These are phyloP conservation scores for Philereme transversata DNA, from an alignment of 2,888 invertebrate genomes.

Conservation along the genomic window DNA sequence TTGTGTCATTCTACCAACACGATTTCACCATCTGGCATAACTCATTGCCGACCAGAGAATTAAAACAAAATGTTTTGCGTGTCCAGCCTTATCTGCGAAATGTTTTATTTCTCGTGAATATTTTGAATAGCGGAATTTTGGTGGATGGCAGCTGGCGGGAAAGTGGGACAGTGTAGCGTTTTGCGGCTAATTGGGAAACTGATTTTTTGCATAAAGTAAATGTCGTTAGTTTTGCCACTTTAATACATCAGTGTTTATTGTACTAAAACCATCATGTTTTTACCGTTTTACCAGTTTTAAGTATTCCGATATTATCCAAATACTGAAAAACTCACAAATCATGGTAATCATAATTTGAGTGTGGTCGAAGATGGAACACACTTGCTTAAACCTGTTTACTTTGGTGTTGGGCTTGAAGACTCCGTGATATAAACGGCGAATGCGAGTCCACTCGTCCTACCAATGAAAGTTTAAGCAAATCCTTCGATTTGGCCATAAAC, in stretches of 20 bases:
- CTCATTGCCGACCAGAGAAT: constrained; percentile 11
- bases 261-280: no score
- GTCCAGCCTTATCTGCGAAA: constrained; percentile 32
- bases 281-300: no score
- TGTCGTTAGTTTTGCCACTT: neutral
- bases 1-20: constrained; percentile 3
- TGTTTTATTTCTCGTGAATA: constrained; percentile 36
- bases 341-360: no score
- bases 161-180: constrained; percentile 19
- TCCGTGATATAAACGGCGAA: no score
- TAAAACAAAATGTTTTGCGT: constrained; percentile 34
- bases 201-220: constrained; percentile 19
- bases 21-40: constrained; percentile 13
- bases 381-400: no score
- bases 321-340: no score
- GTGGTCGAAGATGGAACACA: no score
- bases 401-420: no score
- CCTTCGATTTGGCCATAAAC: no score
- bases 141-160: constrained; percentile 9
- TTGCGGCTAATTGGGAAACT: constrained; percentile 18
- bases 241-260: neutral
- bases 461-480: no score
- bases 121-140: constrained; percentile 14
- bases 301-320: no score
- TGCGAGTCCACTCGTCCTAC: no score